These are phyloP conservation scores for Plectropomus leopardus DNA, from an alignment of 2,113 vertebrate species.

Conservation along the genomic window DNA sequence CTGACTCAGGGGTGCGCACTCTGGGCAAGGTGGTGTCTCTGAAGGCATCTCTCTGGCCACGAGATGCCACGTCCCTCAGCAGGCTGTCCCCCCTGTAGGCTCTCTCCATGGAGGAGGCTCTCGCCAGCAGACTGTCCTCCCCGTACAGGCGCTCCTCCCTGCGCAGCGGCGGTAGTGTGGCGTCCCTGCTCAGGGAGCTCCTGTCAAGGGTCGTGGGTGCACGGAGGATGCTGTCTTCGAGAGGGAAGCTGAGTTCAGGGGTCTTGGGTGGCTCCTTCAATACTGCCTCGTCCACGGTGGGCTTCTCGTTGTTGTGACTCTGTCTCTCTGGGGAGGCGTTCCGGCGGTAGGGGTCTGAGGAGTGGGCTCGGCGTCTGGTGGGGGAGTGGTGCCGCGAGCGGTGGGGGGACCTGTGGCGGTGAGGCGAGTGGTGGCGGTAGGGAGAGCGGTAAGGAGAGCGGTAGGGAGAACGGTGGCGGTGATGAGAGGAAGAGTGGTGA, in stretches of 20 bases:
- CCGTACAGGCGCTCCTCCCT: constrained; percentile 53
- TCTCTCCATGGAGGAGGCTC: constrained; percentile 70
- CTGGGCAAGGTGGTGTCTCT: constrained; percentile 72
- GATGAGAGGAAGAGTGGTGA: constrained; percentile 77
- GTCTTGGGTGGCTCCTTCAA: constrained; percentile 61
- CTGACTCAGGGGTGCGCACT: constrained; percentile 78
- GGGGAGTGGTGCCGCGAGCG: constrained; percentile 89
- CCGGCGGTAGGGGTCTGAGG: constrained; percentile 76
- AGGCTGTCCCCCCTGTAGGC: constrained; percentile 70
- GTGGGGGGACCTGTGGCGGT: constrained; percentile 68
- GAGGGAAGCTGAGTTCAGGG: constrained; percentile 60
- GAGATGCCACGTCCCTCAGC: constrained; percentile 61
- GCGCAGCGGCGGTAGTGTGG: constrained; percentile 21
- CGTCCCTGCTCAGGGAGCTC: constrained; percentile 74
- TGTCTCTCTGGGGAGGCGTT: constrained; percentile 81
- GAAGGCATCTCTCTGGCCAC: constrained; percentile 49
- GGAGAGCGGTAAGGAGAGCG: constrained; percentile 81
- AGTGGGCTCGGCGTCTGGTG: constrained; percentile 76
- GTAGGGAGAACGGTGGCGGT: constrained; percentile 63
- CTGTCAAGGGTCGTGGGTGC: constrained; percentile 70
- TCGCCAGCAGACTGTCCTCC: constrained; percentile 73
- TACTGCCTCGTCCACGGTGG: constrained; percentile 76
- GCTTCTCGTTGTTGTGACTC: constrained; percentile 84
- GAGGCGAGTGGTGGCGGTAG: constrained; percentile 74
- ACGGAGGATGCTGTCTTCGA: constrained; percentile 74